Percentiles rank a stretch among this genome's conserved stretches.
phyloP scores from a whole-genome alignment of 2,888 invertebrate genomes.

The Vesta saturnalis region DNA sequence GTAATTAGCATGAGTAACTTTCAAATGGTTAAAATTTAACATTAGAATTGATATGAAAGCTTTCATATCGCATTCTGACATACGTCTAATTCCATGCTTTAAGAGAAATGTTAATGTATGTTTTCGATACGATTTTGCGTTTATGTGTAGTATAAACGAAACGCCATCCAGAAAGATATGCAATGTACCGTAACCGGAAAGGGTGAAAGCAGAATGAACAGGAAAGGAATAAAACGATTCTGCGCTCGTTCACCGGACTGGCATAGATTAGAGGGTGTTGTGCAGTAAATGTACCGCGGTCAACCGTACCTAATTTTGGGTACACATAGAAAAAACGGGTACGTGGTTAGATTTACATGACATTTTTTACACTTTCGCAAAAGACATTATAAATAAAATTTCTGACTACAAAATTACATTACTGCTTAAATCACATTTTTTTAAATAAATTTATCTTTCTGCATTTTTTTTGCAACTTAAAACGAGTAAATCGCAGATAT shows the following conservation, averaged over 20 bases:
- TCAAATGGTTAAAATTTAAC: no score
- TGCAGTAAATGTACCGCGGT: conserved; percentile 35
- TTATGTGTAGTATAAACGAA: conserved; percentile 22
- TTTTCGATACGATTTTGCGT: conserved; percentile 29
- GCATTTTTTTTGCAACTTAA: neutral
- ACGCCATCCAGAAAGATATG: conserved; percentile 38
- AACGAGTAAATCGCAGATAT: neutral
- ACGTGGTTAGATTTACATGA: conserved; percentile 15
- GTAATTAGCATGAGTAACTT: no score
- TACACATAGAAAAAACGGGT: conserved; percentile 28
- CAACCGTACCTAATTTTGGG: conserved; percentile 38
- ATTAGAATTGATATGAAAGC: no score
- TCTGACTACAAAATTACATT: neutral
- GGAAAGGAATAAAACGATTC: conserved; percentile 43
- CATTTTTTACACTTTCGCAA: conserved; percentile 28
- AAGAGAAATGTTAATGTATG: conserved; percentile 21
- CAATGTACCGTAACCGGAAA: conserved; percentile 46
- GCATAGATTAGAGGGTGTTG: conserved; percentile 38
- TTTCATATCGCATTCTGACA: no score
- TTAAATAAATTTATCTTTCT: conserved; percentile 8
- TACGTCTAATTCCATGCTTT: no score
- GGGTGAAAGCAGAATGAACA: conserved; percentile 42
- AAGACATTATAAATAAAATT: conserved; percentile 1
- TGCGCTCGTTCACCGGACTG: conserved; percentile 41
- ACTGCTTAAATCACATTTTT: conserved; percentile 20